phyloP scores from a whole-genome alignment of 1,140 invertebrate genomes.

The Saccostrea echinata region DNA sequence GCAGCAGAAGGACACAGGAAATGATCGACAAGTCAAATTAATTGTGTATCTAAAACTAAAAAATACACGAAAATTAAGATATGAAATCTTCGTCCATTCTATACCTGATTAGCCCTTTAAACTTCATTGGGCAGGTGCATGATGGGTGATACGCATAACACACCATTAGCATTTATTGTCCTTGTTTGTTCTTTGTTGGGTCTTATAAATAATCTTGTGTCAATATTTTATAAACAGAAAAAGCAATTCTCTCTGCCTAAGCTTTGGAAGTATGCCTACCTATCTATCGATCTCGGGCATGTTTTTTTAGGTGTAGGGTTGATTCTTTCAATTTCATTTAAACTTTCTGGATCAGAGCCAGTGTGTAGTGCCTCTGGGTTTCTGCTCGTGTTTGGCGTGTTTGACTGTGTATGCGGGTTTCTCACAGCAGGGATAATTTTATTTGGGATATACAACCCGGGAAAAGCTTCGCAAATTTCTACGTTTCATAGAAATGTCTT shows the following conservation, averaged over 20 bases:
- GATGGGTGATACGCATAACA: slow-evolving; percentile 50
- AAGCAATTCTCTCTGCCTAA: slow-evolving; percentile 62
- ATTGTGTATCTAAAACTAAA: not conserved
- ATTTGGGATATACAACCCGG: slow-evolving; percentile 57
- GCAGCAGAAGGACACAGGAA: not conserved
- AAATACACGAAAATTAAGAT: slow-evolving; percentile 34
- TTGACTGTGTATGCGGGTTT: slow-evolving; percentile 56
- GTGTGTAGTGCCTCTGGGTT: slow-evolving; percentile 60
- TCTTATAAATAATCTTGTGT: slow-evolving; percentile 43
- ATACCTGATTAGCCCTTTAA: slow-evolving; percentile 45
- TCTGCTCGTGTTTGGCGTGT: slow-evolving; percentile 63
- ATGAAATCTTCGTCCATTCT: slow-evolving; percentile 32
- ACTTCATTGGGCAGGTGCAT: slow-evolving; percentile 42
- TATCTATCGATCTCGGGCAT: slow-evolving; percentile 60
- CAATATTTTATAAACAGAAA: slow-evolving; percentile 56
- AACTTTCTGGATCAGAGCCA: slow-evolving; percentile 45
- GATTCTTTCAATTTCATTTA: slow-evolving; percentile 56
- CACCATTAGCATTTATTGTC: slow-evolving; percentile 48
- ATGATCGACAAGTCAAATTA: not conserved
- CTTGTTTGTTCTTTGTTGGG: slow-evolving; percentile 53
- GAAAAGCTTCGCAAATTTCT: slow-evolving; percentile 55
- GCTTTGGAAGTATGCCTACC: slow-evolving; percentile 63
- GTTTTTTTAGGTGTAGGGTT: slow-evolving; percentile 63
- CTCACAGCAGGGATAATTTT: slow-evolving; percentile 54
- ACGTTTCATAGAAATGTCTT: slow-evolving; percentile 60